Conservation (phyloP, 1,140 invertebrate genomes). For the Campoletis sonorensis region DNA sequence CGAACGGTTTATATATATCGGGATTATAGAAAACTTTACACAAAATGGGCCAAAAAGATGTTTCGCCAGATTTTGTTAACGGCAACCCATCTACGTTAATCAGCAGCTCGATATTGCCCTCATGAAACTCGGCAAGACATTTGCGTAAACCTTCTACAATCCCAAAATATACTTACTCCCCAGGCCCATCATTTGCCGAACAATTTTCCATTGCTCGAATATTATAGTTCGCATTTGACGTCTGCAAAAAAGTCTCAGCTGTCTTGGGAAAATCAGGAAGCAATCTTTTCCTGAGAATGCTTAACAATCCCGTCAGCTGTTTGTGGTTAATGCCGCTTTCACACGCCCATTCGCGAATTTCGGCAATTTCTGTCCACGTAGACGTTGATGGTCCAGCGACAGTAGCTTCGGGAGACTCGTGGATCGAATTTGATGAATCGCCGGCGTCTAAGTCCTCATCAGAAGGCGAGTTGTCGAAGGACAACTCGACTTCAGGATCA, state of each 20-base stretch:
- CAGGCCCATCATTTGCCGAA: slow-evolving; percentile 14
- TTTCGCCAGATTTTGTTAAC: slow-evolving; percentile 42
- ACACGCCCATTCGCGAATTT: slow-evolving; percentile 12
- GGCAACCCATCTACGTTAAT: slow-evolving; percentile 35
- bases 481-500: slow-evolving; percentile 2
- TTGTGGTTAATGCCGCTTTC: neutral
- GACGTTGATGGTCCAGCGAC: slow-evolving; percentile 17
- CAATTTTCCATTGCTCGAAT: slow-evolving; percentile 30
- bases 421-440: neutral
- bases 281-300: slow-evolving; percentile 21
- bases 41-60: slow-evolving; percentile 39
- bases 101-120: slow-evolving; percentile 8
- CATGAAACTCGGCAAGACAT: slow-evolving; percentile 1
- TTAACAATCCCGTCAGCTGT: slow-evolving; percentile 4
- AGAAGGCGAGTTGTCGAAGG: neutral
- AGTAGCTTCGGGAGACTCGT: neutral
- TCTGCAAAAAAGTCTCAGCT: slow-evolving; percentile 30
- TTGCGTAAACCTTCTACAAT: slow-evolving; percentile 12
- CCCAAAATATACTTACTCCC: neutral
- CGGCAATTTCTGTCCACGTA: slow-evolving; percentile 15
- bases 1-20: slow-evolving; percentile 39
- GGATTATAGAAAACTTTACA: slow-evolving; percentile 30
- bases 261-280: slow-evolving; percentile 26
- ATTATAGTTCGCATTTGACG: slow-evolving; percentile 5
- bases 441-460: slow-evolving; percentile 11